Percentiles rank a stretch among this genome's conserved stretches.
These are phyloP conservation scores for Corythornis madagascariensis DNA, from an alignment of 2,113 vertebrate genomes.

Conservation along the genomic window DNA sequence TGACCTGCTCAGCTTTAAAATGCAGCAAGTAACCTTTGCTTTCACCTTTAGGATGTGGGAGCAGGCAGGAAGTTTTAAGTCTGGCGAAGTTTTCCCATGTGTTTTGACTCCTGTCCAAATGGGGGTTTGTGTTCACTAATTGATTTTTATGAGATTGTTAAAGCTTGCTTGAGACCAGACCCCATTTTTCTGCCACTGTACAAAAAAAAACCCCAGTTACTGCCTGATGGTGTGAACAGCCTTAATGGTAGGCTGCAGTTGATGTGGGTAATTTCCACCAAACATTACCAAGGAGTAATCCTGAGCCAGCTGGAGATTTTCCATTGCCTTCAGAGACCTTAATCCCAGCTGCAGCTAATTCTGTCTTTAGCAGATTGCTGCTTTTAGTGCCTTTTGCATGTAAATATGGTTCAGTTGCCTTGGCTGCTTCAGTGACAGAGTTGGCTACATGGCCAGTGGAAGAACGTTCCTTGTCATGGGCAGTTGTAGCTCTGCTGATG, in stretches of 20 bases:
- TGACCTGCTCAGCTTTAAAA: neutral
- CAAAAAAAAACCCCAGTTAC: conserved; percentile 39
- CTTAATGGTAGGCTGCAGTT: conserved; percentile 20
- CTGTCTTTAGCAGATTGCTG: neutral
- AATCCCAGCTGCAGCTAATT: neutral
- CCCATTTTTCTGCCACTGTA: conserved; percentile 14
- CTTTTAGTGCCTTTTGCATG: conserved; percentile 3
- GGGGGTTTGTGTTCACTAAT: neutral
- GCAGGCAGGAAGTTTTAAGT: neutral
- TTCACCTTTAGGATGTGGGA: neutral
- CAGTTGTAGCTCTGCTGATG: neutral
- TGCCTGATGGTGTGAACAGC: conserved; percentile 46
- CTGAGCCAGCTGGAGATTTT: conserved; percentile 33
- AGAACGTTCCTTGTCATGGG: neutral
- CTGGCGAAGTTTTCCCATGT: neutral
- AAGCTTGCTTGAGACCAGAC: conserved; percentile 10
- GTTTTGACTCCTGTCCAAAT: conserved; percentile 5
- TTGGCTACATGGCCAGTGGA: neutral
- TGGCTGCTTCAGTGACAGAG: conserved; percentile 5
- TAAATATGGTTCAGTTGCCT: neutral
- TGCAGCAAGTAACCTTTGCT: neutral
- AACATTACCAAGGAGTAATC: neutral
- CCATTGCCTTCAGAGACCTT: conserved; percentile 3
- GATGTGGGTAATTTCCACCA: neutral
- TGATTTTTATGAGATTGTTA: conserved; percentile 48